Evolutionary conservation across 2,113 vertebrate genomes (phyloP).

Genomic region (Ciconia maguari): DNA sequence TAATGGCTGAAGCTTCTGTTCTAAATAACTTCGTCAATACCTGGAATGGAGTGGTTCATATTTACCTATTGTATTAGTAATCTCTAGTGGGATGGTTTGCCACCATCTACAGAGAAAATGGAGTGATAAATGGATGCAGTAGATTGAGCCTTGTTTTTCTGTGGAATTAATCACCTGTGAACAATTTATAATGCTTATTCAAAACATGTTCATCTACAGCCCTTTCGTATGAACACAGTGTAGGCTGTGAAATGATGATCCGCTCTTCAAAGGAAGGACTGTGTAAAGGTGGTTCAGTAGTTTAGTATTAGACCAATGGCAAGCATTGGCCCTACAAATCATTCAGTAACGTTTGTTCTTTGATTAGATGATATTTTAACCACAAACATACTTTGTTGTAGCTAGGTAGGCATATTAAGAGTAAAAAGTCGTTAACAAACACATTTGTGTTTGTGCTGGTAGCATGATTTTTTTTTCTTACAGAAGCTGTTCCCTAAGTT

Average conservation of each 20-base stretch:
- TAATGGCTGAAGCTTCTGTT: background rate
- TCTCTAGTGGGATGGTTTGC: background rate
- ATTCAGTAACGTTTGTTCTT: background rate
- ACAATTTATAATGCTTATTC: background rate
- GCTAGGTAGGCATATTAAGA: background rate
- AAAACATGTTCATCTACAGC: background rate
- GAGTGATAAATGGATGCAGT: background rate
- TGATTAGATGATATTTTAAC: background rate
- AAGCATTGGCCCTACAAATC: background rate
- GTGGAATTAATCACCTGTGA: background rate
- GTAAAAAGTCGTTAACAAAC: background rate
- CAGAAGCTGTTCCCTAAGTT: background rate
- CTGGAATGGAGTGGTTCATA: background rate
- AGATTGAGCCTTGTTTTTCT: background rate
- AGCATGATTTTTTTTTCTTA: background rate
- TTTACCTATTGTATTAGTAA: background rate
- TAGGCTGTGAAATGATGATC: background rate
- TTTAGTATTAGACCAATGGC: background rate
- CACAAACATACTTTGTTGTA: background rate
- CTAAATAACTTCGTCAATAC: background rate
- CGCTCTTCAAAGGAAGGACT: background rate
- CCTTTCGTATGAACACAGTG: fast-evolving
- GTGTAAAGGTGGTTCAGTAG: background rate
- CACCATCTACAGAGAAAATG: background rate
- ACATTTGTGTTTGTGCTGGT: background rate